phyloP scores from a whole-genome alignment of 2,888 invertebrate genomes.

The Deilephila porcellus region DNA sequence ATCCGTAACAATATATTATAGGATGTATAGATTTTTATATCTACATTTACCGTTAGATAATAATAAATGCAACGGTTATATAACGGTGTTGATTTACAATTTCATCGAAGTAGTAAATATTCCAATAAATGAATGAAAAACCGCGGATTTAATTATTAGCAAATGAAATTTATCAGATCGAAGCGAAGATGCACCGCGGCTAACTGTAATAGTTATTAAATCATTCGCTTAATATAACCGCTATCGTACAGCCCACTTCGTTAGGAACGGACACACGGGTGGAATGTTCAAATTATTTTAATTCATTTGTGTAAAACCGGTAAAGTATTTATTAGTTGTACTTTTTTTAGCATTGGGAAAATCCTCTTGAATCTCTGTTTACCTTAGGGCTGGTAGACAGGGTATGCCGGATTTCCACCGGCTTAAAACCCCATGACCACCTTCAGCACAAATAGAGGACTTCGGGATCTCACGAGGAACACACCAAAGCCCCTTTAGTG shows the following conservation, averaged over 20 bases:
- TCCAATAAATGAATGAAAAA: not conserved
- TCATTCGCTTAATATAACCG: constrained; percentile 22
- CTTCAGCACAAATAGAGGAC: no score
- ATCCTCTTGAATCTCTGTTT: no score
- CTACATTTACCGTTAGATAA: not conserved
- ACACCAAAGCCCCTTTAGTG: no score
- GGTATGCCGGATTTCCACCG: no score
- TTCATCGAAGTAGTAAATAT: constrained; percentile 2
- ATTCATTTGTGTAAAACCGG: not conserved
- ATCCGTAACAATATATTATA: no score
- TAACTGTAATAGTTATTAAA: constrained; percentile 19
- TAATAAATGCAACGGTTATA: not conserved
- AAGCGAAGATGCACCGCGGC: not conserved
- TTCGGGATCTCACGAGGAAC: no score
- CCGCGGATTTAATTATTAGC: not conserved
- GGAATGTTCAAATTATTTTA: not conserved
- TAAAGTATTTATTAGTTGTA: not conserved
- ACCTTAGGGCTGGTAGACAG: no score
- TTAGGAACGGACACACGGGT: not conserved
- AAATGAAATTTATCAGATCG: not conserved
- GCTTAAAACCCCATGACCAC: no score
- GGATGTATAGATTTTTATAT: no score
- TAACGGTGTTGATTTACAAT: not conserved
- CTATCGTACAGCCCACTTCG: constrained; percentile 6
- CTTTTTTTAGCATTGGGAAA: no score